Evolutionary conservation across 92 coral and sea anemone genomes (phyloP).

Genomic region (Porites divaricata): DNA sequence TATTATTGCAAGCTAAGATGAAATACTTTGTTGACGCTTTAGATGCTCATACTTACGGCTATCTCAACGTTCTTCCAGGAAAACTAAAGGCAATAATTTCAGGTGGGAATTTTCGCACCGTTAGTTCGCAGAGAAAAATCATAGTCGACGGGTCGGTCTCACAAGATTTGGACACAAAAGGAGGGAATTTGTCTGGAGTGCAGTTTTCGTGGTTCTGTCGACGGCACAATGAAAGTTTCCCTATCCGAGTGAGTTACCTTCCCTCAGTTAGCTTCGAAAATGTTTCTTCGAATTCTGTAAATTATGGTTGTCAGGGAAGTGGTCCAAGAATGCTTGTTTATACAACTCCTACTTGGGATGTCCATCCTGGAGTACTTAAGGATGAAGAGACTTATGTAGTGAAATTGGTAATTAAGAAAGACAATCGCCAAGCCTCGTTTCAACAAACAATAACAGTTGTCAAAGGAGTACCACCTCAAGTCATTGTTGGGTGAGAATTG

Average conservation of each 20-base stretch:
- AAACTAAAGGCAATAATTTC: conserved; percentile 46
- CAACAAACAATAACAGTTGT: conserved; percentile 35
- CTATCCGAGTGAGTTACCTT: conserved; percentile 2
- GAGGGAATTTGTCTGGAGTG: conserved; percentile 40
- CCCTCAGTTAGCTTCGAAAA: background rate
- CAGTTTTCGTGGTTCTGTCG: conserved; percentile 61
- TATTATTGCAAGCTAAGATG: conserved; percentile 60
- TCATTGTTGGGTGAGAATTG: conserved; percentile 40
- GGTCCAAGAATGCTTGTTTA: conserved; percentile 44
- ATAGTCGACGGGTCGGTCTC: conserved; percentile 48
- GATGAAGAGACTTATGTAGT: conserved; percentile 35
- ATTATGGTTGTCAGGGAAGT: conserved; percentile 46
- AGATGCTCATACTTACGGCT: conserved; percentile 35
- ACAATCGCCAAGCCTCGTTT: conserved; percentile 32
- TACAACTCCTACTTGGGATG: conserved; percentile 28
- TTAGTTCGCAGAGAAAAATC: conserved; percentile 36
- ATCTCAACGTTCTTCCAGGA: conserved; percentile 48
- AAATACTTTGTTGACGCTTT: conserved; percentile 48
- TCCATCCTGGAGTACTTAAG: conserved; percentile 33
- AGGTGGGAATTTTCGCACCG: conserved; percentile 69
- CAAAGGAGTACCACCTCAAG: conserved; percentile 39
- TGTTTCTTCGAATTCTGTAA: background rate
- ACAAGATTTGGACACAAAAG: conserved; percentile 60
- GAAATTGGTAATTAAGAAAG: conserved; percentile 48
- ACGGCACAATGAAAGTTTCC: conserved; percentile 25